Percentiles rank a stretch among this genome's conserved stretches.
Evolutionary conservation across 2,113 vertebrate genomes (phyloP).

Genomic region (Aptenodytes forsteri): DNA sequence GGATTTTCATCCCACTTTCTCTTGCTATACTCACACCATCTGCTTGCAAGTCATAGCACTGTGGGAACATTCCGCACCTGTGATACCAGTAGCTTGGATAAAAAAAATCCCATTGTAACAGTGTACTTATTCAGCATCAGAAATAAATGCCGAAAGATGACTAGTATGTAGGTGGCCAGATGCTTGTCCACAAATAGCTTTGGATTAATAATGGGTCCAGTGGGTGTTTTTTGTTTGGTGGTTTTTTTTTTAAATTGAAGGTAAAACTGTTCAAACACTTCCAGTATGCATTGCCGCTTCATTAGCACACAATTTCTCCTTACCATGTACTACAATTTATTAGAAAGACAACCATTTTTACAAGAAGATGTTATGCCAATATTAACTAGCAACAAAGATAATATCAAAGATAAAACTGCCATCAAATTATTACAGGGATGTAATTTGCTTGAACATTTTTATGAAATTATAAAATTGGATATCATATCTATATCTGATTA

Average conservation of each 20-base stretch:
- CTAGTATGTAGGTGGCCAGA: background rate
- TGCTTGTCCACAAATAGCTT: background rate
- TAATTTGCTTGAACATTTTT: slow-evolving; percentile 50
- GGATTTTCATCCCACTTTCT: background rate
- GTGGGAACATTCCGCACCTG: slow-evolving; percentile 12
- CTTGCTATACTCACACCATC: slow-evolving; percentile 1
- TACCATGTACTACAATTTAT: background rate
- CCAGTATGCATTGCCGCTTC: background rate
- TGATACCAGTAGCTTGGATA: background rate
- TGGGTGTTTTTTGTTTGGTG: background rate
- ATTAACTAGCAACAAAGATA: slow-evolving; percentile 37
- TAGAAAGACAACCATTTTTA: slow-evolving; percentile 12
- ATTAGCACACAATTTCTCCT: background rate
- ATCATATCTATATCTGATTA: slow-evolving; percentile 46
- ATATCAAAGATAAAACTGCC: slow-evolving; percentile 43
- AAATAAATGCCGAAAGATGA: background rate
- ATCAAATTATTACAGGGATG: background rate
- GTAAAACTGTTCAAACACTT: background rate
- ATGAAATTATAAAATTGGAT: slow-evolving; percentile 45
- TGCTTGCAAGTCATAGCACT: background rate
- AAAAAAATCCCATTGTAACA: background rate
- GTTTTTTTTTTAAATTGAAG: background rate
- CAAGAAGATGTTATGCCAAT: slow-evolving; percentile 16
- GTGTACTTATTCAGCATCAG: background rate
- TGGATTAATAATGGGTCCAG: background rate